phyloP scores from a whole-genome alignment of 2,113 vertebrate genomes.

The Lepus timidus region DNA sequence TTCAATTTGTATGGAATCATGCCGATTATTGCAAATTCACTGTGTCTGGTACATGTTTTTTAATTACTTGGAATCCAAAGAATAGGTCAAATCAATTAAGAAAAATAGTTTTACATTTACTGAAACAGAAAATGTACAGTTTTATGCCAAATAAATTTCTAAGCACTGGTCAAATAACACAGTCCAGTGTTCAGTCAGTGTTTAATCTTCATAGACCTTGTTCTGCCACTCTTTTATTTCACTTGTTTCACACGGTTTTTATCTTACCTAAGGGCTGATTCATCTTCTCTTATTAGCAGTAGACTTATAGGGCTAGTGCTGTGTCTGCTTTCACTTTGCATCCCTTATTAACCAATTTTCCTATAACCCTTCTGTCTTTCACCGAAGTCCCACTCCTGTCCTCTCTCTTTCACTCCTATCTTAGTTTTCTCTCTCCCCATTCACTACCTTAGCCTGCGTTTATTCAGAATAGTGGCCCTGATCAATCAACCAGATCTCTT shows the following conservation, averaged over 20 bases:
- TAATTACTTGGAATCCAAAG: background rate
- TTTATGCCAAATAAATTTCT: background rate
- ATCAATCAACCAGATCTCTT: background rate
- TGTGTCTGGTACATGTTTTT: background rate
- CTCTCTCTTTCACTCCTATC: background rate
- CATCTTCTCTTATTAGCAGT: background rate
- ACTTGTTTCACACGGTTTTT: constrained; percentile 15
- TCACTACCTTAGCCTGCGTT: background rate
- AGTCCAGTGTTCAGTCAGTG: background rate
- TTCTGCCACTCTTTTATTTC: background rate
- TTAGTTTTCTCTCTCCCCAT: background rate
- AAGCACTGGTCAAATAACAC: background rate
- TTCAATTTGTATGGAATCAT: background rate
- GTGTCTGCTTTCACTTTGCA: background rate
- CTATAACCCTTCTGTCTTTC: background rate
- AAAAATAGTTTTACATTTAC: background rate
- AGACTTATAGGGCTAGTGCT: background rate
- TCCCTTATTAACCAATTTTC: background rate
- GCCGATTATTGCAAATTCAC: background rate
- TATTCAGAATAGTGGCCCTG: background rate
- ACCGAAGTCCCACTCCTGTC: background rate
- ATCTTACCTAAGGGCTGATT: background rate
- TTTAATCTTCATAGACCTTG: background rate
- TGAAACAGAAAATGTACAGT: background rate
- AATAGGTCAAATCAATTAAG: background rate